Evolutionary conservation across 2,797 vertebrate genomes (phyloP).

Genomic region (Mormyrops attenuatus): DNA sequence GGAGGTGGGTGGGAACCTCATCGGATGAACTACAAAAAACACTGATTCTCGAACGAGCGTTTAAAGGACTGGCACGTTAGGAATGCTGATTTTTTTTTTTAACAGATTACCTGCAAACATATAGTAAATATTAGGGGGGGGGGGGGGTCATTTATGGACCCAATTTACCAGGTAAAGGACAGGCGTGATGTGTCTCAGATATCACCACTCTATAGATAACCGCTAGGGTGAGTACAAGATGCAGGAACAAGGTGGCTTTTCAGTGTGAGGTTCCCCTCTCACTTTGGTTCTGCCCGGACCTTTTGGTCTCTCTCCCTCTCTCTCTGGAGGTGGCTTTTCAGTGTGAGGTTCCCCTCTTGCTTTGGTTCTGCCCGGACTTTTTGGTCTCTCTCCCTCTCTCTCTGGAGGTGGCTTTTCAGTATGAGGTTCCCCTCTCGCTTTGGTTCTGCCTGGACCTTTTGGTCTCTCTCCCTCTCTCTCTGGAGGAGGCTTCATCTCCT

Average conservation of each 20-base stretch:
- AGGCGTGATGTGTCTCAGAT: background rate
- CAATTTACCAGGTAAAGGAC: background rate
- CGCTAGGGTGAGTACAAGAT: background rate
- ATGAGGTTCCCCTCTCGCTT: background rate
- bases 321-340: constrained; percentile 38
- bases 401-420: background rate
- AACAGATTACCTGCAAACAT: background rate
- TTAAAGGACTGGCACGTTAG: background rate
- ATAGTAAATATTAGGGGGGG: background rate
- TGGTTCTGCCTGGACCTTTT: background rate
- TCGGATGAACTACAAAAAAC: background rate
- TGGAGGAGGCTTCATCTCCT: constrained; percentile 50
- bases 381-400: constrained; percentile 27
- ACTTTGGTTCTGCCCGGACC: background rate
- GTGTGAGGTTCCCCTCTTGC: background rate
- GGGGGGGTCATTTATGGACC: background rate
- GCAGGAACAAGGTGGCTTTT: background rate
- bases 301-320: constrained; percentile 36
- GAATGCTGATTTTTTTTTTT: background rate
- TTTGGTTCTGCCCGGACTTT: background rate
- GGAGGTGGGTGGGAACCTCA: background rate
- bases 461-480: constrained; percentile 37
- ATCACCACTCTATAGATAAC: background rate
- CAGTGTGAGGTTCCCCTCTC: background rate
- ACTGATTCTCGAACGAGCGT: background rate